Evolutionary conservation across 2,888 invertebrate species (phyloP), one percentile per base, ranked within the genome.

Genomic region (Caenorhabditis sp.): DNA sequence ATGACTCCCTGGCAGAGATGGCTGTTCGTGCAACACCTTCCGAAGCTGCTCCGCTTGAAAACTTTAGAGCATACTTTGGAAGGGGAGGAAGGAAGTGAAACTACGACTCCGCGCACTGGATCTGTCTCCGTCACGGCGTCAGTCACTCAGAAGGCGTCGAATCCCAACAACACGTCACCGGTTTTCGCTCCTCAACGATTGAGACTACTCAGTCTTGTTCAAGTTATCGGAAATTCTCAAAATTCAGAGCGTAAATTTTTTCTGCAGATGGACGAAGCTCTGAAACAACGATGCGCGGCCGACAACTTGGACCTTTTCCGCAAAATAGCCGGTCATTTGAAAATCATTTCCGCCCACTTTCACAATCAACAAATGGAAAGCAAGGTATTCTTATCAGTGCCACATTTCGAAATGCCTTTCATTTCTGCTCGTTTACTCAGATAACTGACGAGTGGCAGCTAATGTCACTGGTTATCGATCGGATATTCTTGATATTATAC

Each of bases 401-500:
- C n/a, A n/a, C n/a, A n/a, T 35, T 43, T 26, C 5, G 11, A 8
- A 26, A 7, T 48, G 24, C 2, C 22, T 37, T 6, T n/a, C 13
- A 7, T 26, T 2, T 39, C 20, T 6, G 6, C 37, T 27, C 15
- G 15, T 41, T 27, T 3, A 22, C 9, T 1, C 65, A 83, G 83
- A 80, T 83, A 24, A 82, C 82, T 0, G 83, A 83, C 41, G 83
- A 83, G 48, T 83, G 83, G 83, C 74, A 79, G 17, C 46, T 83
- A n/a, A 83, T 83, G 83, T 79, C 82, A 0, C 53, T 81, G n/a
- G 81, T 81, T 0, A 79, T 83, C 52, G 82, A 83, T 35, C 65
- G 83, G 15, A 63, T 83, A 45, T 83, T 81, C 45, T 70, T 83
- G 13, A 79, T 82, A 27, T 32, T 83, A 15, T 83, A 75, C 58